phyloP scores from a whole-genome alignment of 1,140 invertebrate species.

The Triops longicaudatus region DNA sequence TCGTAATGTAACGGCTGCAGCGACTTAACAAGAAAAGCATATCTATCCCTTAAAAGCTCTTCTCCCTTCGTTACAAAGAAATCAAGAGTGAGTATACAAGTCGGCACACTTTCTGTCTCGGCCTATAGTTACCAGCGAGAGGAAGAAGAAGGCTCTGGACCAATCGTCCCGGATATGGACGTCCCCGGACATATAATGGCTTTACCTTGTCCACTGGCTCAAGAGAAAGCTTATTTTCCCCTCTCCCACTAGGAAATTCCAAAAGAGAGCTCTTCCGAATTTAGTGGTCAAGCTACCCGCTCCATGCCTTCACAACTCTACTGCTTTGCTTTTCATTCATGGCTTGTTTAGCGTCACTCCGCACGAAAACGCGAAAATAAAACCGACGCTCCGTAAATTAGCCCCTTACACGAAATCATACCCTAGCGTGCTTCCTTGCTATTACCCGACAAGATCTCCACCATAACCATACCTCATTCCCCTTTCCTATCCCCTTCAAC shows the following conservation, averaged over 20 bases:
- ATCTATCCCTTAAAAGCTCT: slow-evolving; percentile 2
- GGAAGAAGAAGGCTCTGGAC: neutral
- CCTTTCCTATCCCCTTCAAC: no score
- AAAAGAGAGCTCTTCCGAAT: slow-evolving; percentile 4
- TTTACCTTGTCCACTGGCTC: slow-evolving; percentile 14
- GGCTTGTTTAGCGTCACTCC: no score
- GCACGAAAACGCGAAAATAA: neutral
- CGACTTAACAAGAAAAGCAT: slow-evolving; percentile 15
- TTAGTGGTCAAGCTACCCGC: neutral
- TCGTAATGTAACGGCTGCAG: neutral
- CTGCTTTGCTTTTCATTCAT: no score
- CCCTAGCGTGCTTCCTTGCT: neutral
- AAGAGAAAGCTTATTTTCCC: neutral
- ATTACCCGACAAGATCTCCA: neutral
- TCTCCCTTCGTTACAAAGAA: slow-evolving; percentile 4
- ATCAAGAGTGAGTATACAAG: slow-evolving; percentile 11
- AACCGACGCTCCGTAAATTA: neutral
- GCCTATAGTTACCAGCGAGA: neutral
- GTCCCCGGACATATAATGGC: slow-evolving; percentile 14
- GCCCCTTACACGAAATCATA: neutral
- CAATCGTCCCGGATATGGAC: slow-evolving; percentile 14
- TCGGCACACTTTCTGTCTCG: neutral
- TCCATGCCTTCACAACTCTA: no score
- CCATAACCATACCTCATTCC: neutral
- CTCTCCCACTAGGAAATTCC: neutral